Conservation (phyloP, 2,888 invertebrate genomes). For the Sturmia bella region DNA sequence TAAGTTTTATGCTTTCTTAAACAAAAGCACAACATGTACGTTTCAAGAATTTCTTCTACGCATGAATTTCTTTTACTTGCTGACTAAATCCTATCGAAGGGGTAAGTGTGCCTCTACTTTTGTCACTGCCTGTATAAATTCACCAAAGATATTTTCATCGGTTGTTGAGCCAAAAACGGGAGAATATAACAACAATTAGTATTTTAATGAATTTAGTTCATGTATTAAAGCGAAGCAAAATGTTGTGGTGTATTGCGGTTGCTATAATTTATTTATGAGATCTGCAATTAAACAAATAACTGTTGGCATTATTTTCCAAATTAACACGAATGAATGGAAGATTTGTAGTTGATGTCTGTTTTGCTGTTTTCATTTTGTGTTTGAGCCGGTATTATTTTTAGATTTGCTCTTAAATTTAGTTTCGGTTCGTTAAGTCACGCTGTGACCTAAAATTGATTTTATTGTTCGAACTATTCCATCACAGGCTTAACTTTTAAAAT, state of each 20-base stretch:
- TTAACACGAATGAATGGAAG: neutral
- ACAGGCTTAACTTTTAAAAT: too few species aligned
- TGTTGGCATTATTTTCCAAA: constrained; percentile 1
- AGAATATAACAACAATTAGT: constrained; percentile 5
- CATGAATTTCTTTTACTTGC: constrained; percentile 25
- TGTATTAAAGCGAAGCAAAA: constrained; percentile 11
- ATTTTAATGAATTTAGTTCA: constrained; percentile 30
- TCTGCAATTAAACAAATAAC: constrained; percentile 48
- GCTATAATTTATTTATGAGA: constrained; percentile 48
- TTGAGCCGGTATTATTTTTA: too few species aligned
- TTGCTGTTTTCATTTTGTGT: too few species aligned
- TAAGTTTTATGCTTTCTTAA: constrained; percentile 40
- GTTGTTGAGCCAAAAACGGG: too few species aligned
- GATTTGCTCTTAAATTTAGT: too few species aligned
- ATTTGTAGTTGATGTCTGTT: neutral
- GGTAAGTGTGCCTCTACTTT: neutral
- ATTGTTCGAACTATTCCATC: too few species aligned
- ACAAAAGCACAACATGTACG: neutral
- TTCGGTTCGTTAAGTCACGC: too few species aligned
- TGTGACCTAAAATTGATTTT: too few species aligned
- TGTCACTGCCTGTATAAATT: neutral
- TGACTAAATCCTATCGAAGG: constrained; percentile 43
- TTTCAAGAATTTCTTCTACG: neutral
- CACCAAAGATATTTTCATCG: constrained; percentile 8
- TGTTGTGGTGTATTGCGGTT: constrained; percentile 46